Evolutionary conservation across 2,888 invertebrate species (phyloP).

Genomic region (Sacculina carcini): DNA sequence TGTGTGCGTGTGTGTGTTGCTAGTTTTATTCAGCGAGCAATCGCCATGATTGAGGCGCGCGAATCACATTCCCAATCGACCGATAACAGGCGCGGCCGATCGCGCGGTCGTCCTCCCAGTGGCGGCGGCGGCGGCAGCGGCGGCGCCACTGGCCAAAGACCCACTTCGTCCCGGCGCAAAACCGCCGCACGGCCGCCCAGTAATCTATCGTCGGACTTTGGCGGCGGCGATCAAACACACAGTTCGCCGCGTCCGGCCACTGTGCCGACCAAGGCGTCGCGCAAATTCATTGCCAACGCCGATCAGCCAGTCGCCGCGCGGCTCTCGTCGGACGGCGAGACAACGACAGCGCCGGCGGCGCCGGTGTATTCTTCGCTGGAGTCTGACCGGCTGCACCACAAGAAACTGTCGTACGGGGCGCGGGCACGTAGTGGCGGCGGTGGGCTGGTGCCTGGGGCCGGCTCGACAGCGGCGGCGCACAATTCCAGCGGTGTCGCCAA

Average conservation of each 20-base stretch:
- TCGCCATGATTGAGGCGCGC: constrained; percentile 1
- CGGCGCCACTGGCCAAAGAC: too few species aligned
- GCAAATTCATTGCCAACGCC: neutral
- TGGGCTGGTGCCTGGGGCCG: too few species aligned
- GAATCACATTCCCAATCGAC: too few species aligned
- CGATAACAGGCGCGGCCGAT: too few species aligned
- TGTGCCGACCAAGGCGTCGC: constrained; percentile 1
- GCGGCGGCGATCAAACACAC: neutral
- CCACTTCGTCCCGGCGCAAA: too few species aligned
- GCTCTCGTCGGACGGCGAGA: neutral
- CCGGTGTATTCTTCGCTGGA: neutral
- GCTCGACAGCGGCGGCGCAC: neutral
- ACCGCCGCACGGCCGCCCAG: too few species aligned
- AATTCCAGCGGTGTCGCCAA: neutral
- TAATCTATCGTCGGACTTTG: neutral
- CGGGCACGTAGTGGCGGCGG: too few species aligned
- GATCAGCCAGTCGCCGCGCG: too few species aligned
- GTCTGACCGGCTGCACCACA: neutral
- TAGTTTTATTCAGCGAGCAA: neutral
- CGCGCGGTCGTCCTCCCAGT: too few species aligned
- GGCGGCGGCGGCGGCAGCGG: neutral
- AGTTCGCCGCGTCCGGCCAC: neutral
- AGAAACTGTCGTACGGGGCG: too few species aligned
- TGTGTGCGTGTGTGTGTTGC: neutral
- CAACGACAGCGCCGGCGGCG: neutral